phyloP scores from a whole-genome alignment of 1,140 invertebrate species.

The Holotrichia oblita region DNA sequence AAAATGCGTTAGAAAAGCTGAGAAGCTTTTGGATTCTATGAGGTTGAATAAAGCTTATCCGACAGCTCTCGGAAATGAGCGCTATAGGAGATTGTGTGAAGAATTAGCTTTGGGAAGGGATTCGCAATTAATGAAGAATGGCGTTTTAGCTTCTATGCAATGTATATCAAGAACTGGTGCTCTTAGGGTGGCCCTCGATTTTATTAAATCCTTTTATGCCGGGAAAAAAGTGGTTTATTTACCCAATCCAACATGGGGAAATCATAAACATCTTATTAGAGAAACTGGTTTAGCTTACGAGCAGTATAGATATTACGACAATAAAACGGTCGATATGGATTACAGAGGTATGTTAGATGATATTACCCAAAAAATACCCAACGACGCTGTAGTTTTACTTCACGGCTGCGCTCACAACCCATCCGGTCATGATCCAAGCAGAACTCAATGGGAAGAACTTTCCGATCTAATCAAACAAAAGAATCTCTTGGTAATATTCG shows the following conservation, averaged over 20 bases:
- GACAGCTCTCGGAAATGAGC: slow-evolving; percentile 84
- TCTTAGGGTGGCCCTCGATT: slow-evolving; percentile 88
- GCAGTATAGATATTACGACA: slow-evolving; percentile 95
- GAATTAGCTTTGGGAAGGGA: slow-evolving; percentile 90
- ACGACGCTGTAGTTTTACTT: slow-evolving; percentile 89
- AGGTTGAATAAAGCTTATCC: slow-evolving; percentile 96
- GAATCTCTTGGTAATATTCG: slow-evolving; percentile 91
- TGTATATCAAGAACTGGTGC: slow-evolving; percentile 97
- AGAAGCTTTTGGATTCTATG: slow-evolving; percentile 62
- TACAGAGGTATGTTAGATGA: slow-evolving; percentile 91
- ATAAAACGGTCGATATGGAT: slow-evolving; percentile 95
- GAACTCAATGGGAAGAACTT: slow-evolving; percentile 85
- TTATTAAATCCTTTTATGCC: slow-evolving; percentile 86
- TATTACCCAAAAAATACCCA: slow-evolving; percentile 81
- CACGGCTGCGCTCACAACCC: slow-evolving; percentile 99
- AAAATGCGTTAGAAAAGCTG: slow-evolving; percentile 87
- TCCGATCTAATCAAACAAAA: slow-evolving; percentile 81
- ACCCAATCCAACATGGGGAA: slow-evolving; percentile 97
- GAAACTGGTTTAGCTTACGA: slow-evolving; percentile 87
- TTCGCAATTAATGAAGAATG: slow-evolving; percentile 76
- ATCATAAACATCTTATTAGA: slow-evolving; percentile 95
- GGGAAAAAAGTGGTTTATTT: slow-evolving; percentile 89
- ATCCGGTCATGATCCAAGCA: slow-evolving; percentile 90
- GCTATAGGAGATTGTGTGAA: slow-evolving; percentile 84
- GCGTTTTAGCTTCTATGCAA: slow-evolving; percentile 73